Percentiles rank a stretch among this genome's conserved stretches.
These are phyloP conservation scores for Aurelia coerulea DNA, from an alignment of 30 jellyfish, hydroid and myxozoan species.

Conservation along the genomic window DNA sequence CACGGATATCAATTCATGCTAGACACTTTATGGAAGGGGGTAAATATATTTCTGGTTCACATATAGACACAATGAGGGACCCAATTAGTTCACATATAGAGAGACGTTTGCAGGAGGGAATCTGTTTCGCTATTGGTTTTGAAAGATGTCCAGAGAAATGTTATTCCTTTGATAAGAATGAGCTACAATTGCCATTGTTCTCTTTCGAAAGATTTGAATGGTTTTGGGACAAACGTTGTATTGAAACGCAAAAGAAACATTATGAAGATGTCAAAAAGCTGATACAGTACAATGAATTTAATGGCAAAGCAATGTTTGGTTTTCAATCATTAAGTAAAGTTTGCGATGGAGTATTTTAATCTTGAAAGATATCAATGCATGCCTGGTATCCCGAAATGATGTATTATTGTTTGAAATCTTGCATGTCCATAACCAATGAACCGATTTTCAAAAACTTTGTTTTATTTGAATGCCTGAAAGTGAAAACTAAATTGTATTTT, in stretches of 20 bases:
- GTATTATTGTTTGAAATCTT: conserved; percentile 1
- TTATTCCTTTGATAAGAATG: conserved; percentile 7
- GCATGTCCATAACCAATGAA: too few species aligned
- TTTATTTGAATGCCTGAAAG: too few species aligned
- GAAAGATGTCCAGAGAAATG: conserved; percentile 39
- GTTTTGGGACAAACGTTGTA: conserved; percentile 49
- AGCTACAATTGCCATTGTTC: conserved; percentile 7
- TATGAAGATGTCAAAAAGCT: neutral
- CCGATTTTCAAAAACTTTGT: too few species aligned
- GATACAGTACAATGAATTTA: conserved; percentile 12
- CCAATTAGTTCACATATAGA: conserved; percentile 27
- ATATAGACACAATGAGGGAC: conserved; percentile 21
- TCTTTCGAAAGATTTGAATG: conserved; percentile 48
- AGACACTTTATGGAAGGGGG: conserved; percentile 47
- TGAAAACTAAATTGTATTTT: too few species aligned
- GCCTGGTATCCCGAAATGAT: neutral
- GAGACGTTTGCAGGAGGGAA: conserved; percentile 25
- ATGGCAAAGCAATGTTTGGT: conserved; percentile 35
- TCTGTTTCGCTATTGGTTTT: conserved; percentile 23
- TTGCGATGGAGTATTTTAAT: conserved; percentile 13
- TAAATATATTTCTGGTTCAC: neutral
- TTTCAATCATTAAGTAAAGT: neutral
- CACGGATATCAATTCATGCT: conserved; percentile 47
- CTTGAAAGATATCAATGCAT: neutral
- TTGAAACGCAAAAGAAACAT: conserved; percentile 29